These are phyloP conservation scores for Diploscapter pachys DNA, from an alignment of 1,140 invertebrate species.

Conservation along the genomic window DNA sequence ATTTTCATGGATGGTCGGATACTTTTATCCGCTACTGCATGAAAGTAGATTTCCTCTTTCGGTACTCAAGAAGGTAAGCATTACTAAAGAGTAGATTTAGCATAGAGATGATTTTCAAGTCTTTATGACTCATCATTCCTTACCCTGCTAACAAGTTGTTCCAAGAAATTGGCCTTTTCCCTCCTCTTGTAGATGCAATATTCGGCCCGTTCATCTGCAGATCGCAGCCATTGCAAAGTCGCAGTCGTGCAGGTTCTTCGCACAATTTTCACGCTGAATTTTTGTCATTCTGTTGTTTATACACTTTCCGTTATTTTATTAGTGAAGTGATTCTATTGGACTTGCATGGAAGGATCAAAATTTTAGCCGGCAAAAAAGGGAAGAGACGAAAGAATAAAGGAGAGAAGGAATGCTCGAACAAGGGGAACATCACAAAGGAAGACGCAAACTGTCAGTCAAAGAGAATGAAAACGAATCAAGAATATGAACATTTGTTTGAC, in stretches of 20 bases:
- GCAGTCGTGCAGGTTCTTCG: constrained; percentile 32
- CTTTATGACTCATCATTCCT: not conserved
- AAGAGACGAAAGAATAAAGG: constrained; percentile 1
- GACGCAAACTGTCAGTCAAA: too few species aligned
- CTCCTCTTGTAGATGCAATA: constrained; percentile 43
- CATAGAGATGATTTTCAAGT: not conserved
- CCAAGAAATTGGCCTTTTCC: constrained; percentile 40
- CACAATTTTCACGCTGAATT: constrained; percentile 39
- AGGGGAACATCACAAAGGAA: too few species aligned
- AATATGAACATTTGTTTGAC: too few species aligned
- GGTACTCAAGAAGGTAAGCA: too few species aligned
- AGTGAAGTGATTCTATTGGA: not conserved
- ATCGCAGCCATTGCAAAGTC: constrained; percentile 39
- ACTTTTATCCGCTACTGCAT: too few species aligned
- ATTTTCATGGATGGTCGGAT: too few species aligned
- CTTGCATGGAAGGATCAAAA: not conserved
- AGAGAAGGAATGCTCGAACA: not conserved
- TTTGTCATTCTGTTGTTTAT: not conserved
- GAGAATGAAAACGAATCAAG: too few species aligned
- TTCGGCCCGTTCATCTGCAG: constrained; percentile 26
- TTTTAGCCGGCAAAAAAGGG: not conserved
- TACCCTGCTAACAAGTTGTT: constrained; percentile 37
- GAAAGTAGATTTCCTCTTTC: too few species aligned
- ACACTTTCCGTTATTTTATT: not conserved
- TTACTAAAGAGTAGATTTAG: not conserved